Evolutionary conservation across 2,888 invertebrate genomes (phyloP).

Genomic region (Phorcus lineatus): DNA sequence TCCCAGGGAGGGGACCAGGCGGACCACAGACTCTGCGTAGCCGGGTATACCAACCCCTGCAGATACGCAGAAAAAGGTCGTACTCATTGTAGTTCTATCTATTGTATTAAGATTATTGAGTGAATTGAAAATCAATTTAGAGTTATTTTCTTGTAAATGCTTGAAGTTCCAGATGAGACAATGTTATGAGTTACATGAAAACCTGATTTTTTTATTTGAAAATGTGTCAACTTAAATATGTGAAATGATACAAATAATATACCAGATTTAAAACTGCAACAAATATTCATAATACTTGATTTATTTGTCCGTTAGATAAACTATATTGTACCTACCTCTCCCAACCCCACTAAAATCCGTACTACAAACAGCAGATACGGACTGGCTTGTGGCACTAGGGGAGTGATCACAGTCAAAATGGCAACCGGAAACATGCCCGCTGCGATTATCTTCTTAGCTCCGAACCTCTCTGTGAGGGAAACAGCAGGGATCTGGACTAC

Average conservation of each 20-base stretch:
- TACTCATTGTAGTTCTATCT: too few species aligned
- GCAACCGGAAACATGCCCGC: conserved; percentile 60
- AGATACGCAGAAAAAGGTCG: not conserved
- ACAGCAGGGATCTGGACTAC: conserved; percentile 62
- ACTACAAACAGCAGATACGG: conserved; percentile 56
- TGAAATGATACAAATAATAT: too few species aligned
- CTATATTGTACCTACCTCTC: conserved; percentile 46
- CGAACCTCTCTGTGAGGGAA: conserved; percentile 56
- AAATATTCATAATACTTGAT: too few species aligned
- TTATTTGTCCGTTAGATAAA: too few species aligned
- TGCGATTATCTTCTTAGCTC: conserved; percentile 51
- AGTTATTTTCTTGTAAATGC: too few species aligned
- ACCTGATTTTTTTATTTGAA: too few species aligned
- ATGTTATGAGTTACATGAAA: too few species aligned
- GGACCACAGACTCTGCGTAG: conserved; percentile 59
- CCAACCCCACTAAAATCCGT: conserved; percentile 55
- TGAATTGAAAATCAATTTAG: too few species aligned
- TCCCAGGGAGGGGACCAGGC: conserved; percentile 64
- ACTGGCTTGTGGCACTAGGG: conserved; percentile 51
- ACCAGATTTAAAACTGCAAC: too few species aligned
- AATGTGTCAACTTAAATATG: too few species aligned
- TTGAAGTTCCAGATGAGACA: too few species aligned
- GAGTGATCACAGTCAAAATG: conserved; percentile 52
- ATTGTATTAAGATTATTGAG: too few species aligned
- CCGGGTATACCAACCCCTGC: conserved; percentile 63